Evolutionary conservation across 2,888 invertebrate genomes (phyloP), one percentile per base, ranked within the genome.

Genomic region (Drosophila merina): DNA sequence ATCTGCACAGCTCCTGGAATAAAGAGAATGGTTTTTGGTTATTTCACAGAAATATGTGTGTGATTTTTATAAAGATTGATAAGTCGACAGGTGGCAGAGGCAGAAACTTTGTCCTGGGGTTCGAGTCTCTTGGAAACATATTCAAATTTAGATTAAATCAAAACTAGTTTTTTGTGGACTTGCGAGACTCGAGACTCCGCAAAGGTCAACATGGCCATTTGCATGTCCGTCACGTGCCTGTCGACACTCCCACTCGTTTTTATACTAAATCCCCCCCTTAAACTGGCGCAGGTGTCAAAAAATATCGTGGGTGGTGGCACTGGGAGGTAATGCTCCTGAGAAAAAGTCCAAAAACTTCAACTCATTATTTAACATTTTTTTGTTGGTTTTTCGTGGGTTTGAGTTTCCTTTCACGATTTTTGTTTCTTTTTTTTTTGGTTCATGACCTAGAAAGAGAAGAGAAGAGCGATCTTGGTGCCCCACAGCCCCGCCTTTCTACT

Each of bases 341-440:
- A 44, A 66, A 51, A 38, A 48, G 30, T 25, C 3, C 30, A 12
- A 44, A 64, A 70, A 84, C 72, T 62, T 57, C 69, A 79, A 79
- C 77, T 86, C 87, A 82, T 82, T 82, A 82, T 84, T 82, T 81
- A 70, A 86, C 69, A 86, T 86, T 84, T 71, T 28, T 28, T 28
- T 28, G 28, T 28, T 6, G 28, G 4, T 28, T 4, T 28, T 28
- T 6, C 6, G 28, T 28, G 28, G 28, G 28, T 28, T 28, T 28
- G 28, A 6, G 28, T 28, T 28, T 28, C 28, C 28, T 28, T 28
- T 28, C 28, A 28, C 28, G 28, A 9, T 45, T 25, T 33, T 25
- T 6, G 4, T 30, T 42, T 52, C 20, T 31, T 36, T 10, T 28
- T 9, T 52, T 47, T 81, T 77, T 77, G 80, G 78, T 78, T 86